A percentile compares a stretch with the other conserved stretches of the same genome.
Evolutionary conservation across 1,140 invertebrate genomes (phyloP).

Genomic region (Goniozus legneri): DNA sequence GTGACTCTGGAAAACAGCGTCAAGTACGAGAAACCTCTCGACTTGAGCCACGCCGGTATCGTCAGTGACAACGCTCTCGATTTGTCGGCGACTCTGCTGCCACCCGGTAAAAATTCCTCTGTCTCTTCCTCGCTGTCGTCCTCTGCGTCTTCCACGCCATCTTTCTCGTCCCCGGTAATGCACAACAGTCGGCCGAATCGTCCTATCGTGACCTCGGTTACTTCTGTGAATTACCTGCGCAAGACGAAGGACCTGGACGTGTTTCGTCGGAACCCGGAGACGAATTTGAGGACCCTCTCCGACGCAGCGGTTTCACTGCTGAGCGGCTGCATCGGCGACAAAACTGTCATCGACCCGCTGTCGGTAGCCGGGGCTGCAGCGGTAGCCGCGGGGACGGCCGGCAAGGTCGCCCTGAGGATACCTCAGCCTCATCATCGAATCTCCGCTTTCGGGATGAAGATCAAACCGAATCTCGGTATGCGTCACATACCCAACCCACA

Average conservation of each 20-base stretch:
- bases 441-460: slow-evolving; percentile 44
- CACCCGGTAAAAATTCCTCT: not conserved
- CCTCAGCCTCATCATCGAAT: slow-evolving; percentile 45
- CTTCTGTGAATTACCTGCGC: not conserved
- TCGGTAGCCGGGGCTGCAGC: slow-evolving; percentile 12
- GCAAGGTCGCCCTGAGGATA: slow-evolving; percentile 42
- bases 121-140: slow-evolving; percentile 10
- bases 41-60: slow-evolving; percentile 24
- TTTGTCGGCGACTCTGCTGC: slow-evolving; percentile 15
- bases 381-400: slow-evolving; percentile 6
- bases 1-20: slow-evolving; percentile 7
- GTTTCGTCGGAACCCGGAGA: slow-evolving; percentile 23
- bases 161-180: not conserved
- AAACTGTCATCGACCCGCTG: slow-evolving; percentile 12
- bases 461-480: slow-evolving; percentile 43
- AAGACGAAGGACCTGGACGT: slow-evolving; percentile 31
- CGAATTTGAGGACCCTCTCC: slow-evolving; percentile 39
- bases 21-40: slow-evolving; percentile 26
- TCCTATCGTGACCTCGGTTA: not conserved
- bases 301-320: slow-evolving; percentile 42
- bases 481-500: slow-evolving; percentile 48
- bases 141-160: slow-evolving; percentile 10
- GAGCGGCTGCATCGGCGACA: slow-evolving; percentile 16
- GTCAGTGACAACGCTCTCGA: slow-evolving; percentile 21
- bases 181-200: not conserved